Evolutionary conservation across 1,140 invertebrate species (phyloP), one percentile per base, ranked within the genome.

Genomic region (Aphelenchoides besseyi): DNA sequence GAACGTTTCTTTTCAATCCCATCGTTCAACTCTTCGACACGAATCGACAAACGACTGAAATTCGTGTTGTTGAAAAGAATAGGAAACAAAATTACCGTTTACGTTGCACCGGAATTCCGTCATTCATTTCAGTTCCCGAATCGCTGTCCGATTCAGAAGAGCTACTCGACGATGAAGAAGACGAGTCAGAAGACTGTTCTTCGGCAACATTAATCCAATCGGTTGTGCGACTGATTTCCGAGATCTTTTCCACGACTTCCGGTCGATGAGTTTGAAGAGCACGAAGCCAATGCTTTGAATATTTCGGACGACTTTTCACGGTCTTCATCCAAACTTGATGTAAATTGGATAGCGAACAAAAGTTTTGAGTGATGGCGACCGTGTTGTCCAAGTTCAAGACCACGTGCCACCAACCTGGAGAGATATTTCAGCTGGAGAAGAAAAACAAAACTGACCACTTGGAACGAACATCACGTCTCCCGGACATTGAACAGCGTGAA

Each of bases 401-500:
- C 37, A 98, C 95, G 86, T 98, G 96, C 96, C 96, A 98, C 87
- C 87, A 88, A 2, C 86, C 93, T 28, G 92, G 93, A 30, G 12
- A 68, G 33, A 69, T 8, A 73, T 73, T 33, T 16, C 18, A 9
- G 37, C 8, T 71, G 8, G 8, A 66, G 26, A 66, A 9, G 63
- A 9, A 9, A 12, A 68, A 66, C 69, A 12, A 30, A 23, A 48
- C 70, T 55, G 16, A 71, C 74, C 77, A 29, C 71, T 75, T 12
- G 96, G 96, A 53, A 98, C 94, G 88, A 97, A 98, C 26, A 98
- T 94, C 2, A 95, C 97, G 85, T 98, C 96, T 35, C 95, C 95
- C 48, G 95, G 94, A 77, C 90, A 89, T 85, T 98, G 96, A n/a
- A 98, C 86, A 78, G 97, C 93, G 87, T 98, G 95, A 70, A 98